phyloP scores from a whole-genome alignment of 2,113 vertebrate species.

The Naja naja region DNA sequence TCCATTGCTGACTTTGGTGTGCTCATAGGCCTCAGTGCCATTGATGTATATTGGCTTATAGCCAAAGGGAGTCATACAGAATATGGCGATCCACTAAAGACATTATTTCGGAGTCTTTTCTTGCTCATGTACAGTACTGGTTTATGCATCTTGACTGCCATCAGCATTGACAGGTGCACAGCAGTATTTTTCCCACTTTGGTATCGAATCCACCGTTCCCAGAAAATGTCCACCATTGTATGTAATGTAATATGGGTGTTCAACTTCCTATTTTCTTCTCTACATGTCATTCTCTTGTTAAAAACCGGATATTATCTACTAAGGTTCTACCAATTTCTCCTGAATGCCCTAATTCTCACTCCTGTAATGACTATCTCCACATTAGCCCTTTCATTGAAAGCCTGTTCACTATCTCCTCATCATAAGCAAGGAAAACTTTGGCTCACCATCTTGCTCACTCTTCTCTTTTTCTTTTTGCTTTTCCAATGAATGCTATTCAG shows the following conservation, averaged over 20 bases:
- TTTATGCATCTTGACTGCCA: slow-evolving; percentile 46
- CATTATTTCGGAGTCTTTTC: not conserved
- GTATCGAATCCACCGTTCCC: not conserved
- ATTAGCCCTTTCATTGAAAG: not conserved
- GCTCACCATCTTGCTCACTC: not conserved
- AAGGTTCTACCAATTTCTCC: not conserved
- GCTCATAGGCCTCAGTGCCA: not conserved
- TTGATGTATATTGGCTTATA: not conserved
- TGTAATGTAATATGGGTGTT: slow-evolving; percentile 39
- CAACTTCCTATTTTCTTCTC: slow-evolving; percentile 23
- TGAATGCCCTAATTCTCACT: not conserved
- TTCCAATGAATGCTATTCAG: not conserved
- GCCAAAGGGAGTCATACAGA: not conserved
- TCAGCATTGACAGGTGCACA: slow-evolving; percentile 55
- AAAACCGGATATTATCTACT: not conserved
- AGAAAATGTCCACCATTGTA: not conserved
- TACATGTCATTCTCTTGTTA: not conserved
- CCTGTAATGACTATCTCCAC: not conserved
- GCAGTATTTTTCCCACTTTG: slow-evolving; percentile 54
- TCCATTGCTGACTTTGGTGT: not conserved
- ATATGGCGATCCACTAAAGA: not conserved
- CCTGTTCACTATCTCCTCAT: not conserved
- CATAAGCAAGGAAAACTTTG: not conserved
- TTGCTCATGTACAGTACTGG: slow-evolving; percentile 34
- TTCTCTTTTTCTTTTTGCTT: slow-evolving; percentile 5